A percentile compares a stretch with the other conserved stretches of the same genome.
These are phyloP conservation scores for Tortricodes alternella DNA, from an alignment of 2,888 invertebrate genomes.

Conservation along the genomic window DNA sequence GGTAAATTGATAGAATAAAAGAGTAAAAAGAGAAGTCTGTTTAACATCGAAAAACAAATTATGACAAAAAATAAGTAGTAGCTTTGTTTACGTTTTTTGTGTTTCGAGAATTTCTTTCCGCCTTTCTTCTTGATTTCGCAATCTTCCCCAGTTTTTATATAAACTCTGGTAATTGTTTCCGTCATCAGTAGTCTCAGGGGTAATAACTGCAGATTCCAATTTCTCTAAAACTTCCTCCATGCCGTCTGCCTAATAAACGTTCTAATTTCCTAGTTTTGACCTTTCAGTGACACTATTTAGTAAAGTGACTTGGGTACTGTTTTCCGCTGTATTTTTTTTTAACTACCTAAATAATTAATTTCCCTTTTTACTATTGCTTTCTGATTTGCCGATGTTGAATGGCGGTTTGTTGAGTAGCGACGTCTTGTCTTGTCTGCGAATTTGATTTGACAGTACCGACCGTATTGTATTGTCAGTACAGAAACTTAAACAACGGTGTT, in stretches of 20 bases:
- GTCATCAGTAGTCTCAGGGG: conserved; percentile 36
- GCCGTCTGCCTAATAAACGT: conserved; percentile 14
- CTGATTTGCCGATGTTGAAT: background rate
- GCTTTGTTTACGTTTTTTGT: conserved; percentile 79
- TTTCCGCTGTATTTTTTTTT: background rate
- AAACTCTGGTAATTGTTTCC: conserved; percentile 49
- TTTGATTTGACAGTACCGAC: background rate
- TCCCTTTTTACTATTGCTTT: background rate
- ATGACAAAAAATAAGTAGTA: background rate
- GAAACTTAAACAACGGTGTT: background rate
- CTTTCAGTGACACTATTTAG: background rate
- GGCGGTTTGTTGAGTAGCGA: background rate
- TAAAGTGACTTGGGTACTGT: background rate
- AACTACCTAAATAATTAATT: background rate
- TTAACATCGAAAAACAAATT: too few relatives aligned
- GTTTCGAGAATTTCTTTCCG: conserved; percentile 77
- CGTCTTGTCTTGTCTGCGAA: too few relatives aligned
- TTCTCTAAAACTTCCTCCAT: conserved; percentile 67
- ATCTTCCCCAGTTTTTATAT: conserved; percentile 70
- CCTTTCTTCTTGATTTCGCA: conserved; percentile 76
- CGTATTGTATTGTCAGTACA: background rate
- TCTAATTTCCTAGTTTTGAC: background rate
- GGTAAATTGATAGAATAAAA: too few relatives aligned
- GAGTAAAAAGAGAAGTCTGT: too few relatives aligned
- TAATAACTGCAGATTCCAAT: conserved; percentile 47